These are phyloP conservation scores for Notarius quadriscutis DNA, from an alignment of 2,113 vertebrate genomes.

Conservation along the genomic window DNA sequence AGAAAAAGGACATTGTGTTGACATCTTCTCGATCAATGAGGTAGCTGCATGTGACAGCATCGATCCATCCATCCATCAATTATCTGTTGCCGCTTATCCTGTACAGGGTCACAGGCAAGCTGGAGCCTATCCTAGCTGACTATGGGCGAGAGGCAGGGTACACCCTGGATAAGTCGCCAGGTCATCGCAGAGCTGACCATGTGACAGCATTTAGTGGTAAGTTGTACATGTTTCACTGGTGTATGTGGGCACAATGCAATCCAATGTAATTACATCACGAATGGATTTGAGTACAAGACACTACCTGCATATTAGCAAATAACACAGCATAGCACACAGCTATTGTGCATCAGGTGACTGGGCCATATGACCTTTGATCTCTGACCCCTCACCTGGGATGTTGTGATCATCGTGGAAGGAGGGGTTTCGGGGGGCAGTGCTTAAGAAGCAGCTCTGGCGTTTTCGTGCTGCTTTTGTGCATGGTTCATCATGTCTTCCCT, in stretches of 20 bases:
- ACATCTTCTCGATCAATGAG: background rate
- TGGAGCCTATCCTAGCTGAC: too few relatives aligned
- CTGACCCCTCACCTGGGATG: constrained; percentile 57
- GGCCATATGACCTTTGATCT: background rate
- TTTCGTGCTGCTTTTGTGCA: constrained; percentile 65
- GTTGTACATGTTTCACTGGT: background rate
- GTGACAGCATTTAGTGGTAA: background rate
- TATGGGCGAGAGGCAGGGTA: too few relatives aligned
- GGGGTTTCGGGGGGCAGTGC: constrained; percentile 59
- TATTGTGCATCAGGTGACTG: background rate
- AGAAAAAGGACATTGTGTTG: background rate
- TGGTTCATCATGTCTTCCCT: constrained; percentile 61
- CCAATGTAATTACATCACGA: background rate
- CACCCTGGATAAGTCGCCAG: too few relatives aligned
- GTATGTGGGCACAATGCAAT: background rate
- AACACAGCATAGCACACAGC: background rate
- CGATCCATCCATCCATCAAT: too few relatives aligned
- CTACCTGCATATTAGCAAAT: background rate
- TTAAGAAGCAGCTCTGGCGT: constrained; percentile 76
- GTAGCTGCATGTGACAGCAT: background rate
- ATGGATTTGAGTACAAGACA: background rate
- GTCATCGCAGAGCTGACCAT: background rate
- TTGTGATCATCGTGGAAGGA: constrained; percentile 50
- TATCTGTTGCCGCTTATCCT: too few relatives aligned
- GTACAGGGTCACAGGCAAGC: too few relatives aligned